Percentiles rank a stretch among this genome's conserved stretches.
These are phyloP conservation scores for Cichladusa arquata DNA, from an alignment of 2,113 vertebrate species.

Conservation along the genomic window DNA sequence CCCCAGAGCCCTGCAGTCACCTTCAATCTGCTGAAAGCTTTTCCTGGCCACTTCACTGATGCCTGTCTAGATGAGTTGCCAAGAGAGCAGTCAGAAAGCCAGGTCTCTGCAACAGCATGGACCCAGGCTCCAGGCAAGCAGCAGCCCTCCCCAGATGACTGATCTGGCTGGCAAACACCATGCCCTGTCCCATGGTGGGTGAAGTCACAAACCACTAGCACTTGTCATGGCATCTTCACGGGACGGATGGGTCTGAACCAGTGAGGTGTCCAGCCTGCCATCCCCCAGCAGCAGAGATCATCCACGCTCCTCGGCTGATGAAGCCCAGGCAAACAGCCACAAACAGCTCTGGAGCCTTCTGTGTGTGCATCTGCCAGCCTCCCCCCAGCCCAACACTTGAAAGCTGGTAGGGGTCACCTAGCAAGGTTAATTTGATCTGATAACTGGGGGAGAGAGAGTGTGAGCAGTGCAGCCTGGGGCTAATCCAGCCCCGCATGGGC, in stretches of 20 bases:
- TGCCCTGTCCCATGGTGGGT: background rate
- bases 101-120: background rate
- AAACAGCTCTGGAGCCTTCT: background rate
- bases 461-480: background rate
- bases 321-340: background rate
- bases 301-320: background rate
- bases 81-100: background rate
- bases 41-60: background rate
- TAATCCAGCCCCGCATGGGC: background rate
- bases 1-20: background rate
- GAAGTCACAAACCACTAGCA: background rate
- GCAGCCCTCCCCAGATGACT: background rate
- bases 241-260: background rate
- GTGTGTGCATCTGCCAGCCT: conserved; percentile 7
- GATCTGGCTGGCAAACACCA: background rate
- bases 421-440: conserved; percentile 61
- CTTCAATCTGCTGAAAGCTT: background rate
- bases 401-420: background rate
- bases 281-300: background rate
- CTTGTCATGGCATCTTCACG: background rate
- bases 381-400: background rate
- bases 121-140: background rate
- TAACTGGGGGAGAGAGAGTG: background rate
- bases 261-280: background rate
- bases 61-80: background rate